Evolutionary conservation across 1,140 invertebrate species (phyloP).

Genomic region (Aphaenogaster floridana): DNA sequence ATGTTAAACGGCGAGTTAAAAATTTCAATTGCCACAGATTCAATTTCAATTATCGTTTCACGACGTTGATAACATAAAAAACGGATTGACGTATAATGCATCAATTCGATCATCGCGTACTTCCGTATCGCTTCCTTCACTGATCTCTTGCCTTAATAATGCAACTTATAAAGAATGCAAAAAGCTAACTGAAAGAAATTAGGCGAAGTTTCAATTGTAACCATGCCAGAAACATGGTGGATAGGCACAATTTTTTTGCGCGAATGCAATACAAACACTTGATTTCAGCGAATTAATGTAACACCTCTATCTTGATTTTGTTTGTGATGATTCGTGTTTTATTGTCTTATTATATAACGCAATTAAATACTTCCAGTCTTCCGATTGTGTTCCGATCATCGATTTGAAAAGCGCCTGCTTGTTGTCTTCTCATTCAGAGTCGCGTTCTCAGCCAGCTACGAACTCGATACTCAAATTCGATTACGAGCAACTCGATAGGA

Average conservation of each 20-base stretch:
- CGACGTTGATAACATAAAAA: background rate
- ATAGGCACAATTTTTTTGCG: background rate
- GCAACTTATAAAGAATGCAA: background rate
- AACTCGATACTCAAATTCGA: slow-evolving; percentile 35
- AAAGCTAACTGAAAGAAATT: background rate
- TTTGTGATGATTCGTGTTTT: background rate
- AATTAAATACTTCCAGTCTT: slow-evolving; percentile 43
- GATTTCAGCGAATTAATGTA: slow-evolving; percentile 29
- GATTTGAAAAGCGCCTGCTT: background rate
- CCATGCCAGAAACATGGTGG: background rate
- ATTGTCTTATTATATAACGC: slow-evolving; percentile 39
- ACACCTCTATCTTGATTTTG: background rate
- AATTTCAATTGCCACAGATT: slow-evolving; percentile 7
- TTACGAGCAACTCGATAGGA: slow-evolving; percentile 16
- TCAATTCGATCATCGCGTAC: background rate
- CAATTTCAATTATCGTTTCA: background rate
- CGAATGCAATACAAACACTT: background rate
- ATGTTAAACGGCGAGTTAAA: slow-evolving; percentile 13
- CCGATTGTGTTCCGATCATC: background rate
- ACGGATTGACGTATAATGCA: background rate
- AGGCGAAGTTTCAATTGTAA: background rate
- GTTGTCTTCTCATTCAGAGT: slow-evolving; percentile 36
- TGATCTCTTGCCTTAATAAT: background rate
- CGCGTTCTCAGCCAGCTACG: background rate
- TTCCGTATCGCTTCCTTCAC: background rate